These are phyloP conservation scores for Cassiopea andromeda DNA, from an alignment of 30 jellyfish, hydroid and myxozoan genomes.

Conservation along the genomic window DNA sequence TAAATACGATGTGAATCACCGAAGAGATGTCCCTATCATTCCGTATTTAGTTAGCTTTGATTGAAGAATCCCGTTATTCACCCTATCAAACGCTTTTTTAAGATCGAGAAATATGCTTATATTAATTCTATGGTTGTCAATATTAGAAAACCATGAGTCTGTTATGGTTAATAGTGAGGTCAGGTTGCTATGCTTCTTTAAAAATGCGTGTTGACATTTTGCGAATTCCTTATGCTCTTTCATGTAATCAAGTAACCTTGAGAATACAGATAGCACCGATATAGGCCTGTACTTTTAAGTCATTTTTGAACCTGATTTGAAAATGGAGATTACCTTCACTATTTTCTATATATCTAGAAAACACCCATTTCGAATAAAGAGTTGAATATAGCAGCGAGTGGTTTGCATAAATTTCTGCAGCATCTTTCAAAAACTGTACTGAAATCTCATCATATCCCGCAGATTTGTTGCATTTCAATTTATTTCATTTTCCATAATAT, in stretches of 20 bases:
- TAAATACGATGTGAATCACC: neutral
- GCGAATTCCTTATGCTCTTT: neutral
- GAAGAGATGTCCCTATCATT: neutral
- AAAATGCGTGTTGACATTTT: neutral
- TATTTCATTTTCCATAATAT: neutral
- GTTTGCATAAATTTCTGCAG: neutral
- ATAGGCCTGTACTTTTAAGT: neutral
- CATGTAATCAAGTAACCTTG: neutral
- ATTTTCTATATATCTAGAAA: conserved; percentile 15
- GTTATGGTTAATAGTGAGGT: neutral
- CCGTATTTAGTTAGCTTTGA: conserved; percentile 15
- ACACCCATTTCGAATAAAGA: conserved; percentile 10
- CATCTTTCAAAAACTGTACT: neutral
- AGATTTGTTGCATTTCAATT: neutral
- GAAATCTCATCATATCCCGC: neutral
- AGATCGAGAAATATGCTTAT: neutral
- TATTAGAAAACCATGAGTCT: neutral
- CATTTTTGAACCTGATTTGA: neutral
- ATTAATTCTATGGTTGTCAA: neutral
- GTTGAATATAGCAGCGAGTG: conserved; percentile 16
- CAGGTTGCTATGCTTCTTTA: neutral
- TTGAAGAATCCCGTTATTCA: neutral
- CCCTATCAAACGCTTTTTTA: neutral
- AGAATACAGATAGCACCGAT: neutral
- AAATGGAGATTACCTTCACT: conserved; percentile 17